Evolutionary conservation across 2,888 invertebrate genomes (phyloP).

Genomic region (Congeria kusceri): DNA sequence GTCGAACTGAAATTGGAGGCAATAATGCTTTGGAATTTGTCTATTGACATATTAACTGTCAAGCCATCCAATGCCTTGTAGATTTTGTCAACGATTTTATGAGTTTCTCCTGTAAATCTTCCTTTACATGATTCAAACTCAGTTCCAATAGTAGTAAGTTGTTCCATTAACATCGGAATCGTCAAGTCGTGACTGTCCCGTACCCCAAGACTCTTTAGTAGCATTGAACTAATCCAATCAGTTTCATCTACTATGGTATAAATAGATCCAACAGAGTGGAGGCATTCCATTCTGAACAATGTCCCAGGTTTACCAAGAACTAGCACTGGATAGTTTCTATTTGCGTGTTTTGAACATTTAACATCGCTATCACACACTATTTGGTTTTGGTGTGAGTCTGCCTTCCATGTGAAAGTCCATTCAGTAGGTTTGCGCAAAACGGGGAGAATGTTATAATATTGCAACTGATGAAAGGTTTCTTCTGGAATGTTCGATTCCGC

Average conservation of each 20-base stretch:
- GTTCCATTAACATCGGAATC: background rate
- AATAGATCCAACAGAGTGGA: slow-evolving; percentile 22
- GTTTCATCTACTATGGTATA: slow-evolving; percentile 34
- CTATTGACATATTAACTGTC: background rate
- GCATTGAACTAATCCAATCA: background rate
- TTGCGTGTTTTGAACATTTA: background rate
- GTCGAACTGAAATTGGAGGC: background rate
- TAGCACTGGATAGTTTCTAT: background rate
- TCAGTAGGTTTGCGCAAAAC: background rate
- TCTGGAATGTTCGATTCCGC: background rate
- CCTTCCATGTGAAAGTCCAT: background rate
- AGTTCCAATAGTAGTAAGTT: background rate
- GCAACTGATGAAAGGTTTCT: background rate
- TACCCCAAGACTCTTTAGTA: slow-evolving; percentile 2
- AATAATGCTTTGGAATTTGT: background rate
- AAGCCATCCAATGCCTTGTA: background rate
- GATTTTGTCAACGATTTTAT: background rate
- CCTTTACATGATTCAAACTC: background rate
- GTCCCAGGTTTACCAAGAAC: slow-evolving; percentile 25
- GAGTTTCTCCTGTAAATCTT: background rate
- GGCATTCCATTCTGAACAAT: slow-evolving; percentile 11
- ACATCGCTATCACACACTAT: background rate
- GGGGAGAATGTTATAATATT: background rate
- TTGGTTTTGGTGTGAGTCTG: background rate
- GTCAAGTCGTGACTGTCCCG: background rate